Conservation (phyloP, 2,113 vertebrate species). For the Callopanchax toddi region DNA sequence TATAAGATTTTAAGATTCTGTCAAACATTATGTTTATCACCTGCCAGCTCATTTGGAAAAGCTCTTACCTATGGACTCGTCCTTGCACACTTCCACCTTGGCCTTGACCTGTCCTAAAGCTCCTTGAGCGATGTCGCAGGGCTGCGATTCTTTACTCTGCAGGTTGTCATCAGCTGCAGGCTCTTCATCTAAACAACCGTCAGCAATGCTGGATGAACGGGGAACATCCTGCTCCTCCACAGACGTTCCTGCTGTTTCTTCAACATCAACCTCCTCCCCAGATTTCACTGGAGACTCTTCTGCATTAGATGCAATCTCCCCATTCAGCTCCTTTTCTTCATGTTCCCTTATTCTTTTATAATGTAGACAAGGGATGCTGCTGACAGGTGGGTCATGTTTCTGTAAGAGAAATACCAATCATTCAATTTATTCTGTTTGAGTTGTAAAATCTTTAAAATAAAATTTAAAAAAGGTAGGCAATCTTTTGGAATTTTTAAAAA, state of each 20-base stretch:
- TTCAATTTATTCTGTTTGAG: no score
- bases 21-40: no score
- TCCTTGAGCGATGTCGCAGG: slow-evolving; percentile 85
- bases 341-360: slow-evolving; percentile 98
- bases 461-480: no score
- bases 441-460: no score
- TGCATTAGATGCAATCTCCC: slow-evolving; percentile 80
- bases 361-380: slow-evolving; percentile 97
- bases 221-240: slow-evolving; percentile 63
- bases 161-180: slow-evolving; percentile 1
- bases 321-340: slow-evolving; percentile 89
- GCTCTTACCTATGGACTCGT: slow-evolving; percentile 93
- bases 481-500: no score
- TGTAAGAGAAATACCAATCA: slow-evolving; percentile 46
- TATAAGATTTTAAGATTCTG: background rate
- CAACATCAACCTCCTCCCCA: slow-evolving; percentile 72
- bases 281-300: slow-evolving; percentile 81
- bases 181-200: slow-evolving; percentile 40
- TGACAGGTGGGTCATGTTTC: slow-evolving; percentile 98
- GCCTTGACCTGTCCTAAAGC: slow-evolving; percentile 96
- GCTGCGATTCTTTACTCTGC: slow-evolving; percentile 77
- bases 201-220: slow-evolving; percentile 45
- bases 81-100: slow-evolving; percentile 99
- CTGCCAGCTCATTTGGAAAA: background rate
- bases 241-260: slow-evolving; percentile 80